Evolutionary conservation across 2,113 vertebrate species (phyloP), one percentile per base, ranked within the genome.

Genomic region (Desmodus rotundus): DNA sequence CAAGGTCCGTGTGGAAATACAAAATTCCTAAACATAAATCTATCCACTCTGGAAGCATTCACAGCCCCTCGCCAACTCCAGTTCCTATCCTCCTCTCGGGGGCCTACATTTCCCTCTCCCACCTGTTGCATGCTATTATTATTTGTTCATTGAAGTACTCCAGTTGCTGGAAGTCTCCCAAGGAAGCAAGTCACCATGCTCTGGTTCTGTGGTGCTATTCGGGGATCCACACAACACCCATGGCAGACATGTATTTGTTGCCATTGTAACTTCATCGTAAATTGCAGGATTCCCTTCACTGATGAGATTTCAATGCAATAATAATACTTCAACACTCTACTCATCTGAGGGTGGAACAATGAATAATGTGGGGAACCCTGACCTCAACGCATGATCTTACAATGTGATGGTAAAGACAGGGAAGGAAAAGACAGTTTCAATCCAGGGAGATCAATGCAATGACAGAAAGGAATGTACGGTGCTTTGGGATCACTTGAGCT

Each of bases 101-200:
- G 72, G 56, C 78, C 14, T 68, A 70, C 33, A 84, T 93, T 91
- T 89, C 78, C 70, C 80, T 92, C 86, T 96, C 70, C 28, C 56
- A 95, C 96, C 96, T 96, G 61, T 94, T 91, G 47, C 45, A 47
- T 0, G 0, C 82, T 96, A 96, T 93, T 96, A 95, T 87, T 94
- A 43, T 96, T 96, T 96, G 83, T 97, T 97, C 96, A 91, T 93
- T 96, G 89, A 96, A 97, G 84, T 78, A 63, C 38, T 96, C 68
- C 56, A 83, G 73, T 97, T 95, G 58, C 92, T 97, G 84, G 80
- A 70, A 85, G 70, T 93, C 77, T 96, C 92, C 94, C 87, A 91
- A 96, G 93, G 87, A 96, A 97, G 87, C 73, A 91, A 93, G 43
- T 89, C 72, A 91, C 96, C 91, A n/a, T 91, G 93, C 41, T 93